These are phyloP conservation scores for Gambusia holbrooki DNA, from an alignment of 2,113 vertebrate genomes.

Conservation along the genomic window DNA sequence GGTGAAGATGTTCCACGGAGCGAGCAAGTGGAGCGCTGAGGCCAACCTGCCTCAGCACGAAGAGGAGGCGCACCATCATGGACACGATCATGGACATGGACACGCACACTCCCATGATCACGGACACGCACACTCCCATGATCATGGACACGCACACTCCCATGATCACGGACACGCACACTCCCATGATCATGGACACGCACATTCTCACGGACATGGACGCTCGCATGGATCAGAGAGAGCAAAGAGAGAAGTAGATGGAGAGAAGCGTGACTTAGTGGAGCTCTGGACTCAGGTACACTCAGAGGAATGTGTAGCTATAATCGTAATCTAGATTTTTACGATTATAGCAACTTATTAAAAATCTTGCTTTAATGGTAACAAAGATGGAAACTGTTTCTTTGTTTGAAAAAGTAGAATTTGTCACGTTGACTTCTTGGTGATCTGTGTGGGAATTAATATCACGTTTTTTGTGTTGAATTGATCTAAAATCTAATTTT, in stretches of 20 bases:
- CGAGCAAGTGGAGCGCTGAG: constrained; percentile 83
- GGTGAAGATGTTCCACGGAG: constrained; percentile 80
- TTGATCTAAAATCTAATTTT: no score
- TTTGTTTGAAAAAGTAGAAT: no score
- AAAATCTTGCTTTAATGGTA: no score
- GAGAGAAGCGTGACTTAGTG: constrained; percentile 76
- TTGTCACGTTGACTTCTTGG: no score
- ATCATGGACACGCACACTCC: constrained; percentile 58
- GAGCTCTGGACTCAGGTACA: constrained; percentile 90
- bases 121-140: background rate
- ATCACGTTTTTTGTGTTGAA: no score
- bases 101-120: constrained; percentile 56
- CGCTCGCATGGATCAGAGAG: constrained; percentile 37
- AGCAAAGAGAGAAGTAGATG: constrained; percentile 40
- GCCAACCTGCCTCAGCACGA: constrained; percentile 69
- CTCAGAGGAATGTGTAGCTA: background rate
- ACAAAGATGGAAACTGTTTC: no score
- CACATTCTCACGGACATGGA: constrained; percentile 53
- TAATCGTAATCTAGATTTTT: no score
- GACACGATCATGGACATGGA: constrained; percentile 1
- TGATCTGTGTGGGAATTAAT: no score
- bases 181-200: constrained; percentile 38
- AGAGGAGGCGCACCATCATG: constrained; percentile 52
- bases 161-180: constrained; percentile 48
- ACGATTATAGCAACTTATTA: no score